Conservation (phyloP, 2,888 invertebrate species). For the Ochropleura plecta region DNA sequence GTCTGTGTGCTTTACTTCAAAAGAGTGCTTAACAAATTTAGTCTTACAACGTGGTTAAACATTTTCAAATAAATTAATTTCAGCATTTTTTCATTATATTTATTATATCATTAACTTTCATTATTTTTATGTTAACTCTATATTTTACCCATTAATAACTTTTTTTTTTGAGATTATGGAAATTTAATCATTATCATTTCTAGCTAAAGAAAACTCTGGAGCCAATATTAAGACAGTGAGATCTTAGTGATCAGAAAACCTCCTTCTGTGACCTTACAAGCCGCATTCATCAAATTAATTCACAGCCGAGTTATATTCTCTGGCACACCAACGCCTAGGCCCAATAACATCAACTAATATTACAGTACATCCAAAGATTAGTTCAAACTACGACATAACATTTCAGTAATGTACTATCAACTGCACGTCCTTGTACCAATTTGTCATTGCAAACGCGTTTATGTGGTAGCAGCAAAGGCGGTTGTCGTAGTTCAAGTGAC, state of each 20-base stretch:
- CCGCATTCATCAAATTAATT: conserved; percentile 15
- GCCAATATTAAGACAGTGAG: not conserved
- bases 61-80: not conserved
- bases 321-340: not conserved
- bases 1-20: not conserved
- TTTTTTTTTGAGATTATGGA: not conserved
- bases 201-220: not conserved
- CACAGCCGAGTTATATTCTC: not conserved
- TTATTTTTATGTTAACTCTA: not conserved
- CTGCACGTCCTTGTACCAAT: not conserved
- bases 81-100: no score
- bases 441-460: not conserved
- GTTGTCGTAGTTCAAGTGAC: not conserved
- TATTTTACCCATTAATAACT: not conserved
- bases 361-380: conserved; percentile 34
- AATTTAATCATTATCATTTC: not conserved
- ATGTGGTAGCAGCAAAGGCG: not conserved
- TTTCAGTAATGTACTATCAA: conserved; percentile 29
- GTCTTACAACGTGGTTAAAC: not conserved
- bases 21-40: not conserved
- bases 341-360: conserved; percentile 24
- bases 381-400: conserved; percentile 22
- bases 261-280: not conserved
- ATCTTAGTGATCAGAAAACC: not conserved
- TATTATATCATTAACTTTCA: not conserved